Evolutionary conservation across 2,888 invertebrate genomes (phyloP).

Genomic region (Sinopyrophorus schimmeli): DNA sequence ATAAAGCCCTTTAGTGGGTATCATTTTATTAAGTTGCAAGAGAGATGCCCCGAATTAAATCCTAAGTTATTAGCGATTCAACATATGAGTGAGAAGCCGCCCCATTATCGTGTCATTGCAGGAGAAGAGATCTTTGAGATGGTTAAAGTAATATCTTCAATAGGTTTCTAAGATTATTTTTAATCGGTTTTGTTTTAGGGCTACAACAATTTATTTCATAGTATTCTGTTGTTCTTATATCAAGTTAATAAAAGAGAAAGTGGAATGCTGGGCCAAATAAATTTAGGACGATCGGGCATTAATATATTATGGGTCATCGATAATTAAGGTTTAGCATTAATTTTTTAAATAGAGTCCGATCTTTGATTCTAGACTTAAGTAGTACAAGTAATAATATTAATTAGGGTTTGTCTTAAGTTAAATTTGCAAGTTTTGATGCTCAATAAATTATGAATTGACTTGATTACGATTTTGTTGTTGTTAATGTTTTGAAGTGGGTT

Average conservation of each 20-base stretch:
- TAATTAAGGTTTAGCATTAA: constrained; percentile 5
- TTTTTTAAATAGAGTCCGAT: too few relatives aligned
- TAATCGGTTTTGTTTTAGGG: constrained; percentile 59
- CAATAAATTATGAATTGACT: too few relatives aligned
- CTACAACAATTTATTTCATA: constrained; percentile 86
- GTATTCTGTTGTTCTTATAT: constrained; percentile 79
- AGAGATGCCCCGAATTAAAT: constrained; percentile 54
- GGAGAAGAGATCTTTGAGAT: constrained; percentile 70
- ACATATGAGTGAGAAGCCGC: constrained; percentile 66
- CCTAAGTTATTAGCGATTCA: constrained; percentile 64
- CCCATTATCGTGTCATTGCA: constrained; percentile 70
- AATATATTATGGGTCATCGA: constrained; percentile 84
- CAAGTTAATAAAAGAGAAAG: constrained; percentile 73
- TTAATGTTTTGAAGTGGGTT: too few relatives aligned
- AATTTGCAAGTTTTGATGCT: too few relatives aligned
- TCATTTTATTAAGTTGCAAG: constrained; percentile 56
- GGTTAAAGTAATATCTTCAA: constrained; percentile 65
- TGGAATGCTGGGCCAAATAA: constrained; percentile 76
- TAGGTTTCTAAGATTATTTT: too few relatives aligned
- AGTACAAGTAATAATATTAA: too few relatives aligned
- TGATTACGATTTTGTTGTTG: too few relatives aligned
- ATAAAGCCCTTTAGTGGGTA: constrained; percentile 66
- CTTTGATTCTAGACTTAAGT: too few relatives aligned
- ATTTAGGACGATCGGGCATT: constrained; percentile 77
- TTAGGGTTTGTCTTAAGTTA: too few relatives aligned